phyloP scores from a whole-genome alignment of 2,888 invertebrate genomes.

The Ptychoptera albimana region DNA sequence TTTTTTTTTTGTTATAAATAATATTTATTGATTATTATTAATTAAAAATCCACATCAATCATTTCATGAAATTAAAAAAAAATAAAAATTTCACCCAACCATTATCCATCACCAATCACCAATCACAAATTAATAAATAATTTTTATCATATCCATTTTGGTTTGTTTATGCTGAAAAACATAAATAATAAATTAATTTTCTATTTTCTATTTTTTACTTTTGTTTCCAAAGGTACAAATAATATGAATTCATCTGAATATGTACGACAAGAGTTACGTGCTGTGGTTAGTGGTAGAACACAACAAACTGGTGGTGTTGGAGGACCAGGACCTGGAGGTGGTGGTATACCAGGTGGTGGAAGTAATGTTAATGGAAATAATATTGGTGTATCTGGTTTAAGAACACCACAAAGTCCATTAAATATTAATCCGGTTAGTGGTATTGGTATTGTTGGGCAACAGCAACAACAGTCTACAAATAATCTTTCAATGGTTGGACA shows the following conservation, averaged over 20 bases:
- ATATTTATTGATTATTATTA: too few relatives aligned
- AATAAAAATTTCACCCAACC: too few relatives aligned
- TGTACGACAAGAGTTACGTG: slow-evolving; percentile 80
- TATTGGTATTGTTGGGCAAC: slow-evolving; percentile 8
- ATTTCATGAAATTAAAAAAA: too few relatives aligned
- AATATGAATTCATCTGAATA: slow-evolving; percentile 64
- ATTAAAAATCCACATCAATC: too few relatives aligned
- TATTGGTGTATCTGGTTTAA: slow-evolving; percentile 14
- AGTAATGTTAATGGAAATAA: not conserved
- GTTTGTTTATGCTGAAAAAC: too few relatives aligned
- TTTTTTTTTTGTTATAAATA: too few relatives aligned
- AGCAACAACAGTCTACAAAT: slow-evolving; percentile 9
- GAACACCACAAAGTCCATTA: slow-evolving; percentile 29
- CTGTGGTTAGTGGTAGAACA: slow-evolving; percentile 73
- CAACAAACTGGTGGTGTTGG: slow-evolving; percentile 25
- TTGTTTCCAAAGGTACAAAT: too few relatives aligned
- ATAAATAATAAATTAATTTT: too few relatives aligned
- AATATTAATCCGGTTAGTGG: slow-evolving; percentile 21
- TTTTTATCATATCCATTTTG: too few relatives aligned
- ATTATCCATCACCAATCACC: too few relatives aligned
- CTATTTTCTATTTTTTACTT: too few relatives aligned
- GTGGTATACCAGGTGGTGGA: slow-evolving; percentile 9
- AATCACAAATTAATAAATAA: too few relatives aligned
- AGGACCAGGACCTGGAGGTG: slow-evolving; percentile 17
- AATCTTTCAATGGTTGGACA: not conserved